Base-by-base conservation (phyloP, 2,888 invertebrate genomes). In the Entomobrya proxima region DNA sequence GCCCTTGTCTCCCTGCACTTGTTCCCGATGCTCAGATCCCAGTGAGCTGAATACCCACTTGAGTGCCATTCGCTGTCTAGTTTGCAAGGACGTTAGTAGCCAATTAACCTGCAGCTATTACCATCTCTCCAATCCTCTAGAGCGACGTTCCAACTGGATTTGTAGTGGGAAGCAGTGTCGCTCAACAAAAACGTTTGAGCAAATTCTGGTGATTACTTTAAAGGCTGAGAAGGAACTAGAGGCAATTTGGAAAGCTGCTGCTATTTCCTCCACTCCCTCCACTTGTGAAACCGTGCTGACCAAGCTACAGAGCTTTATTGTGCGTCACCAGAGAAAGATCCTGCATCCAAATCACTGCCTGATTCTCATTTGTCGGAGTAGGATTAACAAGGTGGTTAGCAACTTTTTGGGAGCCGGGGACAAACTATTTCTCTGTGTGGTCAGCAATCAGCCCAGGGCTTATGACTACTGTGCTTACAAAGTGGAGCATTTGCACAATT, bases 351-450 rank as follows among this genome's bases (percentile, higher is more conserved):
- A 24, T 21, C 85, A 85, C 30, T 78, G 75, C 44, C 69, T 85
- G 2, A 27, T 85, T n/a, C n/a, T 32, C 3, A 50, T 55, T 0
- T 72, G 80, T 11, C 11, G 58, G 27, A 74, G 64, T 18, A 21
- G 85, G 55, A 50, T 64, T 0, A 79, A 75, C 30, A 30, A 52
- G 27, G 55, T 75, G 15, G 75, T 37, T n/a, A 50, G 30, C 40
- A 32, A 50, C 9, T 85, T 85, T 40, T 27, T 85, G 9, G 85
- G 85, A 0, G n/a, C 64, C 13, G 52, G 74, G 24, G 52, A 79
- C n/a, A 79, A 85, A 30, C n/a, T 85, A 9, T 61, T 85, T 50
- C 44, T 85, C 9, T 75, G 80, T 27, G 85, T 85, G 13, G 74
- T 64, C 30, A 64, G 74, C 4, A 24, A 35, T n/a, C 69, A 72